Conservation (phyloP, 2,888 invertebrate genomes). For the Tanypteryx hageni region DNA sequence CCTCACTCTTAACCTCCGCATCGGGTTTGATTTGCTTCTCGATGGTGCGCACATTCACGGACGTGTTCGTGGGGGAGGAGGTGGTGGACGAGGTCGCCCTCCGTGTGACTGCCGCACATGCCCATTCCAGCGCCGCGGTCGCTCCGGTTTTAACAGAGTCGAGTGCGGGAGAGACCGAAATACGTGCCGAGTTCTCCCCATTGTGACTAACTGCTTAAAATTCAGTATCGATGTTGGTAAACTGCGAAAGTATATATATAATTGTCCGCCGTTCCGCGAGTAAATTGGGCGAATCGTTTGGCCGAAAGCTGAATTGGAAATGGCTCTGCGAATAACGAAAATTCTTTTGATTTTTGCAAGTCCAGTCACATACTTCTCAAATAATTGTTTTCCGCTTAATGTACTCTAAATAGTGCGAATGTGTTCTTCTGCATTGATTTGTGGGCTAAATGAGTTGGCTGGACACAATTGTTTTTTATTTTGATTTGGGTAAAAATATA, state of each 20-base stretch:
- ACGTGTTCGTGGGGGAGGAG: neutral
- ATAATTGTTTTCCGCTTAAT: neutral
- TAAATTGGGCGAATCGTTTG: neutral
- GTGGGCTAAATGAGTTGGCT: too few relatives aligned
- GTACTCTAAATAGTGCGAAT: too few relatives aligned
- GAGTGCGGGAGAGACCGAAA: neutral
- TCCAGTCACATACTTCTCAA: neutral
- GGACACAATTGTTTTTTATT: too few relatives aligned
- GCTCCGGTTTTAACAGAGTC: neutral
- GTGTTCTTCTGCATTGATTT: too few relatives aligned
- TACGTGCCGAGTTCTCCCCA: neutral
- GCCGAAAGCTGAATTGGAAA: neutral
- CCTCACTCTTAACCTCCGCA: too few relatives aligned
- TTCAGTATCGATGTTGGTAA: slow-evolving; percentile 5
- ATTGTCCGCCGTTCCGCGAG: neutral
- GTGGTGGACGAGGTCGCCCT: neutral
- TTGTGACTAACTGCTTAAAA: slow-evolving; percentile 11
- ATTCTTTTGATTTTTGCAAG: neutral
- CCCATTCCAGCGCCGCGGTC: neutral
- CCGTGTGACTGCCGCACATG: neutral
- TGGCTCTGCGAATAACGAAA: neutral
- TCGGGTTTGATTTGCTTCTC: neutral
- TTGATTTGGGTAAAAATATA: too few relatives aligned
- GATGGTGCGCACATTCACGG: neutral
- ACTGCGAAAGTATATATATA: neutral